Percentiles rank a stretch among this genome's conserved stretches.
Evolutionary conservation across 2,113 vertebrate species (phyloP).

Genomic region (Patagioenas fasciata): DNA sequence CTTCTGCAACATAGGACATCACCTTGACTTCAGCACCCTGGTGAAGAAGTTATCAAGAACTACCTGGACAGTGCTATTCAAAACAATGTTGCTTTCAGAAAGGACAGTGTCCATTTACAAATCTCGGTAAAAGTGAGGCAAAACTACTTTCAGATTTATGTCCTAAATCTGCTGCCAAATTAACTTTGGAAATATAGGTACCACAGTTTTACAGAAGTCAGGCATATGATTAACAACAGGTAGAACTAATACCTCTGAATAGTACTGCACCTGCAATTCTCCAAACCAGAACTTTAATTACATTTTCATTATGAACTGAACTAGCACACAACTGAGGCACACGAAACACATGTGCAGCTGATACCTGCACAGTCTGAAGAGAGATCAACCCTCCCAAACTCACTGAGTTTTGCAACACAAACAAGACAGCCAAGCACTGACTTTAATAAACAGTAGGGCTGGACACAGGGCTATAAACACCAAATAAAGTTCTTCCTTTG

Average conservation of each 20-base stretch:
- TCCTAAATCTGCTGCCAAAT: not conserved
- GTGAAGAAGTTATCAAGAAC: not conserved
- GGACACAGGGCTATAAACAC: not conserved
- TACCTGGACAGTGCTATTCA: not conserved
- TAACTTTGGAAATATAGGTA: not conserved
- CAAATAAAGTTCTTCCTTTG: slow-evolving; percentile 24
- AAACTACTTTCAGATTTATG: not conserved
- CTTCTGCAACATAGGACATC: not conserved
- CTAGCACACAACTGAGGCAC: not conserved
- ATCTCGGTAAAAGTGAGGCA: not conserved
- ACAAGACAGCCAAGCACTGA: not conserved
- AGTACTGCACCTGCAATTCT: not conserved
- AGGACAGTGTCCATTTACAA: not conserved
- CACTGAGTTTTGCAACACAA: not conserved
- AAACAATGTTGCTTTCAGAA: not conserved
- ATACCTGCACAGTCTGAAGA: not conserved
- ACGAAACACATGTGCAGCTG: not conserved
- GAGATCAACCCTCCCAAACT: not conserved
- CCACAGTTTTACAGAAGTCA: not conserved
- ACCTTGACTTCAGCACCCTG: not conserved
- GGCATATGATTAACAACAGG: not conserved
- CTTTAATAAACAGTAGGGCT: not conserved
- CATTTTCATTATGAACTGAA: not conserved
- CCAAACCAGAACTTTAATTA: not conserved
- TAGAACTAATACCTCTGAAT: not conserved